Conservation (phyloP, 2,888 invertebrate species). For the Byasa hedistus region DNA sequence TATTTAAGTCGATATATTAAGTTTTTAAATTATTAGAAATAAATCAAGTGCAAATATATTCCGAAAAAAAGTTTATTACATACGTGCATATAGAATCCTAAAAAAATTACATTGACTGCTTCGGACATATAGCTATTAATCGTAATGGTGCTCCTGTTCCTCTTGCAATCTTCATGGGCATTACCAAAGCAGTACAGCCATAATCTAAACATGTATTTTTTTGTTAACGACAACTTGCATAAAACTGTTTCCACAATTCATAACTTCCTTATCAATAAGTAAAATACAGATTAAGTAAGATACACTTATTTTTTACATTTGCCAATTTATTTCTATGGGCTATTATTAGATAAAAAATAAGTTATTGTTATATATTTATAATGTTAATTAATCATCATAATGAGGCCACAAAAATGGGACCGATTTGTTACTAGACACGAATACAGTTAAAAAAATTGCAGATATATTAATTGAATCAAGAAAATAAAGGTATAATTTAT, state of each 20-base stretch:
- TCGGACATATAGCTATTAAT: constrained; percentile 76
- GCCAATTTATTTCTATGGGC: too few species aligned
- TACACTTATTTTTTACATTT: background rate
- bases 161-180: constrained; percentile 82
- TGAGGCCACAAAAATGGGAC: too few species aligned
- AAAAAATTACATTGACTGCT: constrained; percentile 33
- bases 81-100: too few species aligned
- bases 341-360: too few species aligned
- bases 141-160: constrained; percentile 84
- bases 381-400: too few species aligned
- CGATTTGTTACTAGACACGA: background rate
- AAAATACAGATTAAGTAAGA: background rate
- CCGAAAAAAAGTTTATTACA: too few species aligned
- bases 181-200: constrained; percentile 75
- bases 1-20: too few species aligned
- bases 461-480: too few species aligned
- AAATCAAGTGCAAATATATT: too few species aligned
- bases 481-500: too few species aligned
- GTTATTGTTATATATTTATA: too few species aligned
- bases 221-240: background rate
- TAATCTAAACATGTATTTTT: constrained; percentile 47
- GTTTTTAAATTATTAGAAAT: too few species aligned
- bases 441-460: background rate
- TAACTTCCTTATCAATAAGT: background rate
- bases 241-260: background rate